Conservation (phyloP, 2,797 vertebrate genomes). For the Anguilla obscura region DNA sequence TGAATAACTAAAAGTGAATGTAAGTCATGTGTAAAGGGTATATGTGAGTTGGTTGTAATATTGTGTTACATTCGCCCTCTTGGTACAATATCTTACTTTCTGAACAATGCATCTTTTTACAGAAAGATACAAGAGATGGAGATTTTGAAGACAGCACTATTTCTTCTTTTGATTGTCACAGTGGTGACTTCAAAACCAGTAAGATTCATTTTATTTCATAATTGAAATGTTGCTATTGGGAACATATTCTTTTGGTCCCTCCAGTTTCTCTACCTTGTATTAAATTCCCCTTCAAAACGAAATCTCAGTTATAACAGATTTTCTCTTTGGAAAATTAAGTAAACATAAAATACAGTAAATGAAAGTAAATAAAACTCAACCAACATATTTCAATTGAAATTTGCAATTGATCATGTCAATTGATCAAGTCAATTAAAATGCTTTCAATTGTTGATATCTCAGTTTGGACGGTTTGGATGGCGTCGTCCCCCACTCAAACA, state of each 20-base stretch:
- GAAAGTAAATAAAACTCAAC: not conserved
- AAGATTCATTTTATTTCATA: conserved; percentile 25
- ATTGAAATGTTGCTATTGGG: not conserved
- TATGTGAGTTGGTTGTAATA: not conserved
- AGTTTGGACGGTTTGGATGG: not conserved
- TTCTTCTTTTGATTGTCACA: conserved; percentile 47
- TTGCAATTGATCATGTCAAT: conserved; percentile 21
- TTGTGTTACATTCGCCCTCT: not conserved
- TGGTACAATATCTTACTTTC: not conserved
- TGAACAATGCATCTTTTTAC: not conserved
- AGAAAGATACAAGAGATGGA: conserved; percentile 54
- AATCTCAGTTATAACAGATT: not conserved
- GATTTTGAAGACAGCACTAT: conserved; percentile 45
- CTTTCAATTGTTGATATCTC: not conserved
- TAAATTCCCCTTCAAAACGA: not conserved
- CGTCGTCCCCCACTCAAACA: no score
- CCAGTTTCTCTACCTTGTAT: not conserved
- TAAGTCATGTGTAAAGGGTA: not conserved
- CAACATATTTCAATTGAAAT: not conserved
- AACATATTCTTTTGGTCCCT: not conserved
- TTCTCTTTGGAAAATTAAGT: not conserved
- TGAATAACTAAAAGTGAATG: not conserved
- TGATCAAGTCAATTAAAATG: no score
- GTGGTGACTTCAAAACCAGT: conserved; percentile 52
- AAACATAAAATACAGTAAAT: not conserved